Percentiles rank a stretch among this genome's conserved stretches.
These are phyloP conservation scores for Ferrisia virgata DNA, from an alignment of 2,888 invertebrate species.

Conservation along the genomic window DNA sequence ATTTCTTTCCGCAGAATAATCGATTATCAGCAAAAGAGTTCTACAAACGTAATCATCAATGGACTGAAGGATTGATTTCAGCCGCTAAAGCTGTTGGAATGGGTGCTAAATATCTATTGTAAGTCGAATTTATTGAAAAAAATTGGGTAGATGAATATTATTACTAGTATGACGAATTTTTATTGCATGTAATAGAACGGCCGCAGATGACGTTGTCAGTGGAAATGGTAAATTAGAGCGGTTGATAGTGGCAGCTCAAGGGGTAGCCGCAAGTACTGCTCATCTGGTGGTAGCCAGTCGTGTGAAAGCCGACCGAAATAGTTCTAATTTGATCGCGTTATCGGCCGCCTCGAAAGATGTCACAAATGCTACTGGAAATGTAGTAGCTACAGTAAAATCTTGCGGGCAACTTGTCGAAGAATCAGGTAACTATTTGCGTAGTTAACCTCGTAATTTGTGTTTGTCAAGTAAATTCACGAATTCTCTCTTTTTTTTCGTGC, in stretches of 20 bases:
- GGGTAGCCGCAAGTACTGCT: constrained; percentile 92
- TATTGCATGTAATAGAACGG: constrained; percentile 61
- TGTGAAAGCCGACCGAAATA: constrained; percentile 87
- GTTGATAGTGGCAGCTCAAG: constrained; percentile 93
- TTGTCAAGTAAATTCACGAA: no score
- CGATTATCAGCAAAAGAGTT: constrained; percentile 68
- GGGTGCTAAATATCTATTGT: constrained; percentile 91
- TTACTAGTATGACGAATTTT: constrained; percentile 11
- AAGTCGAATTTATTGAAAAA: constrained; percentile 54
- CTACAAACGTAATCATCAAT: constrained; percentile 96
- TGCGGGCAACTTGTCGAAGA: constrained; percentile 84
- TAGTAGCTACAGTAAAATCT: constrained; percentile 90
- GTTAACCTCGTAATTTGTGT: no score
- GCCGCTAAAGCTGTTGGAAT: constrained; percentile 96
- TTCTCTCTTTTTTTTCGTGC: constrained; percentile 48
- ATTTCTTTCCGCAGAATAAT: constrained; percentile 38
- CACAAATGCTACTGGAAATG: constrained; percentile 83
- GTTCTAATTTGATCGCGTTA: constrained; percentile 73
- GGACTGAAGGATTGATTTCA: constrained; percentile 98
- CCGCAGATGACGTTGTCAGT: constrained; percentile 87
- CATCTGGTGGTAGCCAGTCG: constrained; percentile 95
- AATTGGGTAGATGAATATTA: neutral
- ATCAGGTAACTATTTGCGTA: no score
- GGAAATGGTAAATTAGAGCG: constrained; percentile 85
- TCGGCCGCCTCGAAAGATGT: constrained; percentile 84